A percentile compares a stretch with the other conserved stretches of the same genome.
These are phyloP conservation scores for Eumaeus atala DNA, from an alignment of 1,140 invertebrate species.

Conservation along the genomic window DNA sequence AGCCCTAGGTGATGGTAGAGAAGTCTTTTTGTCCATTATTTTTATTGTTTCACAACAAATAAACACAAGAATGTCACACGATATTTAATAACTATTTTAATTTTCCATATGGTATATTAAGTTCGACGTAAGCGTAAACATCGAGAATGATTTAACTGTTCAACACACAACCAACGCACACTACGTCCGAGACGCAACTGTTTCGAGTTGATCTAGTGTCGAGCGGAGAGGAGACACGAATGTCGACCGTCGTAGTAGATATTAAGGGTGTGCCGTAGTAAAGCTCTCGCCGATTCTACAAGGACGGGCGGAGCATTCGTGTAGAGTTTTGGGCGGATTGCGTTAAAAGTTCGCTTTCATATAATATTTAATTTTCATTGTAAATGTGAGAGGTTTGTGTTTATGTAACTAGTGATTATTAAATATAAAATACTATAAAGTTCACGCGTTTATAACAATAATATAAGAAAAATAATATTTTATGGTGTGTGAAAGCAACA, in stretches of 20 bases:
- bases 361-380: background rate
- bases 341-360: background rate
- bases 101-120: slow-evolving; percentile 32
- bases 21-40: slow-evolving; percentile 56
- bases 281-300: slow-evolving; percentile 36
- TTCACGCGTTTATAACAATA: no score
- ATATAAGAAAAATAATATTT: no score
- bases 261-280: slow-evolving; percentile 16
- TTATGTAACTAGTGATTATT: no score
- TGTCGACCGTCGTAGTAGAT: slow-evolving; percentile 9
- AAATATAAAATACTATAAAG: no score
- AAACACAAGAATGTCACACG: slow-evolving; percentile 32
- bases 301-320: slow-evolving; percentile 46
- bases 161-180: slow-evolving; percentile 25
- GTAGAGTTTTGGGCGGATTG: slow-evolving; percentile 28
- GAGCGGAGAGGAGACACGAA: background rate
- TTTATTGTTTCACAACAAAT: slow-evolving; percentile 29
- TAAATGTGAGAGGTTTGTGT: no score
- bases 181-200: slow-evolving; percentile 48
- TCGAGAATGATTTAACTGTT: slow-evolving; percentile 12
- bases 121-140: slow-evolving; percentile 54
- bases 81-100: slow-evolving; percentile 20
- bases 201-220: background rate
- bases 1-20: slow-evolving; percentile 46
- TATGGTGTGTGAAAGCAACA: no score